Base-by-base conservation (phyloP, 1,140 invertebrate species). In the Trichonephila clavata region DNA sequence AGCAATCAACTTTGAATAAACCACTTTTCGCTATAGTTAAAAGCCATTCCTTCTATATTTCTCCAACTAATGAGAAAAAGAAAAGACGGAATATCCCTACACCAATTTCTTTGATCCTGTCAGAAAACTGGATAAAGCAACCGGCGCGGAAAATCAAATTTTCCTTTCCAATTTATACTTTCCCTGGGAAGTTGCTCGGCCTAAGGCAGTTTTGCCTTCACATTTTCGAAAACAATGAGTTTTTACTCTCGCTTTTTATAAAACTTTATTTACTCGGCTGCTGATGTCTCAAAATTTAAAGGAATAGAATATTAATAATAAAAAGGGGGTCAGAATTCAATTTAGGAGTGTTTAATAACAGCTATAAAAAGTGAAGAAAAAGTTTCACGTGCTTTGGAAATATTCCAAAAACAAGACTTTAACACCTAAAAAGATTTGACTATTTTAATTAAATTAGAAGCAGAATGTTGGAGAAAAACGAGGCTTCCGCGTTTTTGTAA, bases 61-160 rank as follows among this genome's bases (percentile, higher is more conserved):
- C 24, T 24, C 65, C 0, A 68, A 24, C n/a, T 68, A 13, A 24
- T 21, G 43, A 50, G 43, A 83, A 83, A 83, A 59, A 10, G 10
- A 4, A 16, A 50, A 83, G 50, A 83, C 16, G 39, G 50, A 50
- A 83, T 83, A 59, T 50, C 50, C 43, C 13, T 83, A 21, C 39
- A 59, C 24, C 50, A 83, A 16, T 27, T 83, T 83, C 18, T 57
- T 20, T 50, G 50, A 77, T 32, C 27, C 43, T 57, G 81, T 57
- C 39, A 83, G 81, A 24, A 83, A 83, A 83, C 81, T 83, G 50
- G 81, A 57, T 83, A 83, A 83, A 57, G 43, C 81, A 83, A 83
- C 2, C 71, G 43, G 13, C 8, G 43, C 50, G 50, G 81, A 83
- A 83, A 83, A 83, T 83, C 81, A 59, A 83, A 83, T 83, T 83